Evolutionary conservation across 30 jellyfish, hydroid and myxozoan species (phyloP).

Genomic region (Nemopilema nomurai): DNA sequence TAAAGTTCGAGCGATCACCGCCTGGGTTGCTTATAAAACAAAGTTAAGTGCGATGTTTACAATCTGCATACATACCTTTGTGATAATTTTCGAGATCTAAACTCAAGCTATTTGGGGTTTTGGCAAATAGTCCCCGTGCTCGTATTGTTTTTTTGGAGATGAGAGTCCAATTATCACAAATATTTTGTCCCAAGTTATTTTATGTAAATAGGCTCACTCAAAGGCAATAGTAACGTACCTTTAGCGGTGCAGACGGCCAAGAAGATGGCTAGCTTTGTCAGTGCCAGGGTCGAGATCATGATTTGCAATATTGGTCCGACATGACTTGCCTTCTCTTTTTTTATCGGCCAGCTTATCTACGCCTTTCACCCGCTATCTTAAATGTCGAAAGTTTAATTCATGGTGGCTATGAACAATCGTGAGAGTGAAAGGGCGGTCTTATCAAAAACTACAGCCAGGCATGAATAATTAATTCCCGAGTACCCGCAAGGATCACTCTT

Average conservation of each 20-base stretch:
- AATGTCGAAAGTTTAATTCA: constrained; percentile 10
- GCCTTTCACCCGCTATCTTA: background rate
- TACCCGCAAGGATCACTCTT: constrained; percentile 6
- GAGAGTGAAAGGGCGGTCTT: background rate
- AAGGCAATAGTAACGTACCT: too few relatives aligned
- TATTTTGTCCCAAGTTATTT: too few relatives aligned
- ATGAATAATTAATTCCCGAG: constrained; percentile 7
- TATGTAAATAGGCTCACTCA: too few relatives aligned
- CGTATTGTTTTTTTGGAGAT: too few relatives aligned
- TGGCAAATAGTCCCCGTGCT: too few relatives aligned
- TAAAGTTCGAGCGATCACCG: too few relatives aligned
- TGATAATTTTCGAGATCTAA: too few relatives aligned
- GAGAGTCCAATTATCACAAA: too few relatives aligned
- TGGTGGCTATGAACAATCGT: constrained; percentile 48
- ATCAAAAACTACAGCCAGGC: background rate
- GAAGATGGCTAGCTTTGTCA: background rate
- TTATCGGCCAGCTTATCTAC: background rate
- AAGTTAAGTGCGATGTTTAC: too few relatives aligned
- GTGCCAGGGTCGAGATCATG: background rate
- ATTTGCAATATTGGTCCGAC: background rate
- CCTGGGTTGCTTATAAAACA: too few relatives aligned
- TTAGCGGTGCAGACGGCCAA: background rate
- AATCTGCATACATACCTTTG: too few relatives aligned
- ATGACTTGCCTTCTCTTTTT: background rate
- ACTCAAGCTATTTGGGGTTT: too few relatives aligned